Conservation (phyloP, 1,140 invertebrate genomes). For the Drosophila bifasciata region DNA sequence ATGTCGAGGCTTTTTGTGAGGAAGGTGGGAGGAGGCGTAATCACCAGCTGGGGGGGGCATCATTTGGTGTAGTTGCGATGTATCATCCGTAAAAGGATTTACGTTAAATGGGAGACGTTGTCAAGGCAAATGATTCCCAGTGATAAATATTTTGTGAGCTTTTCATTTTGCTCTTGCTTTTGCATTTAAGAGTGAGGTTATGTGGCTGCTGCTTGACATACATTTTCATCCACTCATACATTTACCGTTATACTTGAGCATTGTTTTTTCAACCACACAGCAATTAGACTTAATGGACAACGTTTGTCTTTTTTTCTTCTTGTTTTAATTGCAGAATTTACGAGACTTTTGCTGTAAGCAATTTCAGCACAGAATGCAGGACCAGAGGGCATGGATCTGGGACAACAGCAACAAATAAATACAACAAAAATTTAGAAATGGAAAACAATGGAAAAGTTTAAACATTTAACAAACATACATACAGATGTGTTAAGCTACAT, state of each 20-base stretch:
- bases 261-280: neutral
- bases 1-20: neutral
- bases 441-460: slow-evolving; percentile 35
- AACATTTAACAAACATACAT: slow-evolving; percentile 45
- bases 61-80: slow-evolving; percentile 29
- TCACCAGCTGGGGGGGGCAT: slow-evolving; percentile 28
- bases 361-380: slow-evolving; percentile 26
- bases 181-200: neutral
- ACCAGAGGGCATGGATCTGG: no score
- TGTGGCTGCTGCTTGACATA: neutral
- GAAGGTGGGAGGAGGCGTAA: slow-evolving; percentile 21
- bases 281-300: slow-evolving; percentile 23
- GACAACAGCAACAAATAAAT: slow-evolving; percentile 15
- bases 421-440: slow-evolving; percentile 35
- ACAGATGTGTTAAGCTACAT: slow-evolving; percentile 64
- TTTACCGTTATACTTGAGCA: neutral
- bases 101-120: slow-evolving; percentile 8
- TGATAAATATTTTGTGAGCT: slow-evolving; percentile 4
- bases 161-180: no score
- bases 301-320: slow-evolving; percentile 17
- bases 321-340: slow-evolving; percentile 87
- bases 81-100: slow-evolving; percentile 15
- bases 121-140: slow-evolving; percentile 9
- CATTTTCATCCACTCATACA: neutral
- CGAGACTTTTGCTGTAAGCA: slow-evolving; percentile 87